phyloP scores from a whole-genome alignment of 2,113 vertebrate genomes.

The Noctilio leporinus region DNA sequence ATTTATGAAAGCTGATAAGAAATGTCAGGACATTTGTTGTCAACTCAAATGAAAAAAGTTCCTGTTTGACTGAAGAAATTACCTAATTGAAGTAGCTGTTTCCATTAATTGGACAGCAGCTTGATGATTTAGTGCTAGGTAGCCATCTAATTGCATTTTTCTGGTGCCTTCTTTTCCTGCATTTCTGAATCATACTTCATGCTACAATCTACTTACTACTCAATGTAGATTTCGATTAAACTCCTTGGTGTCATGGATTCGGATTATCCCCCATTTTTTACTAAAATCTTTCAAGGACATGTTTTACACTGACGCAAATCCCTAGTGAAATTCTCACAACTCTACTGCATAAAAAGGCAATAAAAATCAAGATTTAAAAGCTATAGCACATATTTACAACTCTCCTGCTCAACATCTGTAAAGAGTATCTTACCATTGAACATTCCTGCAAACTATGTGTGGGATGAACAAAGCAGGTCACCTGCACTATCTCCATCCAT shows the following conservation, averaged over 20 bases:
- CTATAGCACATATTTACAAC: slow-evolving; percentile 24
- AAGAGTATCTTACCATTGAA: slow-evolving; percentile 45
- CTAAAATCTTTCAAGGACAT: slow-evolving; percentile 42
- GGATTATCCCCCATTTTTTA: not conserved
- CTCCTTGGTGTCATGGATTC: not conserved
- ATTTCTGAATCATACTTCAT: not conserved
- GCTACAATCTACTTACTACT: not conserved
- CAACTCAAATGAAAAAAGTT: not conserved
- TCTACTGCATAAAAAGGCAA: slow-evolving; percentile 8
- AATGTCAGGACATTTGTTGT: not conserved
- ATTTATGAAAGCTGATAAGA: not conserved
- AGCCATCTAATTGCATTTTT: not conserved
- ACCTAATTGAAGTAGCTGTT: slow-evolving; percentile 1
- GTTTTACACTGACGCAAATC: slow-evolving; percentile 23
- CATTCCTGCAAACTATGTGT: not conserved
- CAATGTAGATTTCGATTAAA: slow-evolving; percentile 21
- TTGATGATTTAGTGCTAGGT: not conserved
- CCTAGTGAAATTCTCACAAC: slow-evolving; percentile 23
- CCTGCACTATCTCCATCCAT: not conserved
- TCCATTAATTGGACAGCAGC: not conserved
- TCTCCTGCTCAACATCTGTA: not conserved
- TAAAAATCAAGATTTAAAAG: slow-evolving; percentile 53
- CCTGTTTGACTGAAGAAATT: not conserved
- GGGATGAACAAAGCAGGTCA: not conserved
- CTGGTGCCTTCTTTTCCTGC: not conserved